phyloP scores from a whole-genome alignment of 2,113 vertebrate species.

The Scomber japonicus region DNA sequence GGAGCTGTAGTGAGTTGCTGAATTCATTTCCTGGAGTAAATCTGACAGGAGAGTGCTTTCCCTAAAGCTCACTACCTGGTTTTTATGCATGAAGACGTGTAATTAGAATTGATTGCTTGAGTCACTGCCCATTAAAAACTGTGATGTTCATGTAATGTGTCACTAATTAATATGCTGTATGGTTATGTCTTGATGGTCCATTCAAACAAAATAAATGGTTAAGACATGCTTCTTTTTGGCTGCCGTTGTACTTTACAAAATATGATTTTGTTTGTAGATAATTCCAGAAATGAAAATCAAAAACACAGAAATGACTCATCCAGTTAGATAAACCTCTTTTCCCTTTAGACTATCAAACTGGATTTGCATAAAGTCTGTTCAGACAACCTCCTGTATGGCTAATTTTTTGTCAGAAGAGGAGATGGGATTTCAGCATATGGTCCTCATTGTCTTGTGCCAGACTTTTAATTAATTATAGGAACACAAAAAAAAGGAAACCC shows the following conservation, averaged over 20 bases:
- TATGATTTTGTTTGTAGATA: conserved; percentile 26
- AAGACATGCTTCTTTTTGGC: conserved; percentile 21
- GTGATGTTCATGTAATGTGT: conserved; percentile 73
- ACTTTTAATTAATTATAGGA: conserved; percentile 76
- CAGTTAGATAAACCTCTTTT: conserved; percentile 35
- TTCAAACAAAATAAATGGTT: conserved; percentile 47
- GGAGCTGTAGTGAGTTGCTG: conserved; percentile 68
- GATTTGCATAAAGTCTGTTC: conserved; percentile 75
- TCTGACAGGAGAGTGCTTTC: conserved; percentile 55
- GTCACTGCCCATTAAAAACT: conserved; percentile 76
- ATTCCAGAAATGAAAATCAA: conserved; percentile 18
- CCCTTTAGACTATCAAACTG: conserved; percentile 34
- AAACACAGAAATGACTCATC: conserved; percentile 48
- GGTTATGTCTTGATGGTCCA: conserved; percentile 42
- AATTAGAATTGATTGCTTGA: conserved; percentile 75
- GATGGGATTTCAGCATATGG: conserved; percentile 78
- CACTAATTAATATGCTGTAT: conserved; percentile 69
- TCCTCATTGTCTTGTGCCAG: conserved; percentile 74
- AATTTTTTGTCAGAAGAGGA: conserved; percentile 69
- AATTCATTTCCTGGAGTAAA: conserved; percentile 62
- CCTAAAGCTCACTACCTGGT: conserved; percentile 65
- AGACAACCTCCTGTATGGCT: conserved; percentile 61
- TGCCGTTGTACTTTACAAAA: conserved; percentile 10
- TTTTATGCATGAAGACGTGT: conserved; percentile 66
- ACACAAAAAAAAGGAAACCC: conserved; percentile 31